Conservation (phyloP, 64 coral and sea anemone species). For the Hydrozoanthus tunicans region DNA sequence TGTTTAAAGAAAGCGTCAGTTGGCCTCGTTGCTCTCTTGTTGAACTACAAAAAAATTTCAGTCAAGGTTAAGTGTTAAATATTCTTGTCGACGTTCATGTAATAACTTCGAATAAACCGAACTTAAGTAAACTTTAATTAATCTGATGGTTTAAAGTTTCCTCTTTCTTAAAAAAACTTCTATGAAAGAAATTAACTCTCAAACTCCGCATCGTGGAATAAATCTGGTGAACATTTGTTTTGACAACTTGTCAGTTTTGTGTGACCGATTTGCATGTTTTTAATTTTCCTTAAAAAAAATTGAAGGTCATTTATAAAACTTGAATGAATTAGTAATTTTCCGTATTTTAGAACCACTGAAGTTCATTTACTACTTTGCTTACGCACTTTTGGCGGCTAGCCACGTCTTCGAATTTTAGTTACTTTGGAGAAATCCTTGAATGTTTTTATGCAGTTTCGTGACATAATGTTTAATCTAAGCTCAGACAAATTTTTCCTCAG, state of each 20-base stretch:
- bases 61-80: too few species aligned
- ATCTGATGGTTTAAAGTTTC: too few species aligned
- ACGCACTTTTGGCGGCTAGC: not conserved
- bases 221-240: not conserved
- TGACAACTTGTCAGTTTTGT: not conserved
- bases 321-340: not conserved
- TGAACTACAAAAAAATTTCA: too few species aligned
- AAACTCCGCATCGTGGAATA: not conserved
- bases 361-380: not conserved
- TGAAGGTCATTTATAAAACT: not conserved
- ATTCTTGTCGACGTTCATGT: too few species aligned
- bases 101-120: too few species aligned
- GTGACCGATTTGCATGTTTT: not conserved
- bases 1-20: too few species aligned
- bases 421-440: not conserved
- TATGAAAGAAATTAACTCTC: not conserved
- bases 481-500: not conserved
- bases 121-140: too few species aligned
- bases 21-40: too few species aligned
- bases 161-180: not conserved
- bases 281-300: not conserved
- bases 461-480: not conserved
- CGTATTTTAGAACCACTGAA: not conserved
- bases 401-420: not conserved
- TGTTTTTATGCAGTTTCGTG: not conserved